Base-by-base conservation (phyloP, 2,888 invertebrate species). In the Lepetodrilus schrolli region DNA sequence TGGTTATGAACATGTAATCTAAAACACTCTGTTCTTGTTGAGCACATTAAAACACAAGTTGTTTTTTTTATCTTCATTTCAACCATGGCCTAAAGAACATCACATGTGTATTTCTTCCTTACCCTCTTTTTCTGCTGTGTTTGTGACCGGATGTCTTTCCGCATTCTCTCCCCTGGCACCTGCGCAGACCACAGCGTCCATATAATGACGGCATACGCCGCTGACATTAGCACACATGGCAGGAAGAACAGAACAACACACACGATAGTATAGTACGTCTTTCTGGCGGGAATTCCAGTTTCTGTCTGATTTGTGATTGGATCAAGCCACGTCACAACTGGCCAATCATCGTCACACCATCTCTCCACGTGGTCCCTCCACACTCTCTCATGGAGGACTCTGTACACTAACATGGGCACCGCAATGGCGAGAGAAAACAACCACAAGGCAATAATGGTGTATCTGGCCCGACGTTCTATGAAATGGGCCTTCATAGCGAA, bases 341-440 rank as follows among this genome's bases (percentile, higher is more conserved):
- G 86, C 88, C 89, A 90, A 13, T 82, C 81, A 72, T 96, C 96
- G 0, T 92, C 93, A 86, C 96, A 96, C 88, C 93, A 96, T 36
- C 92, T 93, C 91, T 96, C 96, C 8, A 93, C 87, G 84, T 95
- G 94, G 87, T 96, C 93, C 70, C 92, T 90, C 96, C 96, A 96
- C 74, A 93, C 92, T 5, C 77, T 74, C 83, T 94, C 94, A 93
- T 94, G 83, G 13, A 86, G 84, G 48, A 88, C 79, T 43, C 91
- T 75, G 78, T 90, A 90, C 72, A 90, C 72, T 4, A 91, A 83
- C 65, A 91, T 83, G 1, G 92, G 92, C 0, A 90, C 86, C 0
- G 95, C 94, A 3, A 95, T 89, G 0, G 91, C 86, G 13, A 93
- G 88, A 0, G 95, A 93, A 21, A 92, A 84, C 0, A 94, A 68